Percentiles rank a stretch among this genome's conserved stretches.
Conservation (phyloP, 2,113 vertebrate species). For the Rhea americana region DNA sequence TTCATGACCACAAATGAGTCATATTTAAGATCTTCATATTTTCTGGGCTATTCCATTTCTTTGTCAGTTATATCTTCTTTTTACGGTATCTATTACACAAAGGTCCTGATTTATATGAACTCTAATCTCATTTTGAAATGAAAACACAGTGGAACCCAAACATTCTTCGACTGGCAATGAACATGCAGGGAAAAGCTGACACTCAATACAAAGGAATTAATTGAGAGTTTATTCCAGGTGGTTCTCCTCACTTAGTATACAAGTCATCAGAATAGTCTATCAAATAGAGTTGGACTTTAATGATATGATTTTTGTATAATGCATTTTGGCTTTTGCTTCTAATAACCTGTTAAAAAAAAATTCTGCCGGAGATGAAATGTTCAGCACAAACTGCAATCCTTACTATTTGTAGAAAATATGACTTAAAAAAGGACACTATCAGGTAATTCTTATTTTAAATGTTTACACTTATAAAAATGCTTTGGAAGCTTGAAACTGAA, state of each 20-base stretch:
- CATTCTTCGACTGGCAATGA: constrained; percentile 9
- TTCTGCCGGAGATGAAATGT: constrained; percentile 72
- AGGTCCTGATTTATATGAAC: background rate
- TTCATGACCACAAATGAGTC: background rate
- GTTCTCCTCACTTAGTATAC: constrained; percentile 77
- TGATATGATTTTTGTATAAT: constrained; percentile 69
- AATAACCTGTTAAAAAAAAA: constrained; percentile 51
- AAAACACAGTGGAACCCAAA: background rate
- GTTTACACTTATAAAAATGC: constrained; percentile 81
- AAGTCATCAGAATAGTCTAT: constrained; percentile 79
- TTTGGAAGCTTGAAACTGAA: constrained; percentile 79
- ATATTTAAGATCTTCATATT: background rate
- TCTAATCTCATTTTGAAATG: background rate
- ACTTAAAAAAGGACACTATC: constrained; percentile 79
- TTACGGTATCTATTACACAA: background rate
- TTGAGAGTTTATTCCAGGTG: constrained; percentile 83
- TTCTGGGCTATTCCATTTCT: background rate
- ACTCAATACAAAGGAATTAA: constrained; percentile 79
- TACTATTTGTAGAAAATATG: constrained; percentile 75
- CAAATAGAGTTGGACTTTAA: constrained; percentile 73
- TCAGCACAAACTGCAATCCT: constrained; percentile 76
- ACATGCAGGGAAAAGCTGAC: constrained; percentile 72
- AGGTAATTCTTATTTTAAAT: constrained; percentile 78
- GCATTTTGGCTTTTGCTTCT: constrained; percentile 75
- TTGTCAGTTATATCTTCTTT: background rate